Base-by-base conservation (phyloP, 1,140 invertebrate species). In the Lethrus apterus region DNA sequence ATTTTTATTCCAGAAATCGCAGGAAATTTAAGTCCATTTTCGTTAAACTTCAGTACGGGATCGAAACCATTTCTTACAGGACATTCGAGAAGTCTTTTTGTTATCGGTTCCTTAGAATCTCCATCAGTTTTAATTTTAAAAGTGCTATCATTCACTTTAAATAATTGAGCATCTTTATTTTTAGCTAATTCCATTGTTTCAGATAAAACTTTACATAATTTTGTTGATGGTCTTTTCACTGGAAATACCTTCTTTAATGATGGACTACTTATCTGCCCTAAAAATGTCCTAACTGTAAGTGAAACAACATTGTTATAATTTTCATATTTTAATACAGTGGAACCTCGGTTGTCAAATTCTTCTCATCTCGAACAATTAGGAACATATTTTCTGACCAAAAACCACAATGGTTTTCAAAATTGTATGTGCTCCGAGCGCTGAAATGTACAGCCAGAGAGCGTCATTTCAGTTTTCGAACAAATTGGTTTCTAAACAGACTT, bases 181-280 rank as follows among this genome's bases (percentile, higher is more conserved):
- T 41, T 41, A 11, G 15, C 38, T 18, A 41, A 11, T n/a, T n/a
- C n/a, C n/a, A n/a, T n/a, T 8, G 38, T 41, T n/a, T 41, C 38
- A 2, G 38, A 41, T 13, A 41, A 23, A 7, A 41, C 24, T 11
- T 41, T 41, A 23, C 38, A 41, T n/a, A 41, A 21, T 11, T 41
- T 41, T 24, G 23, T 13, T n/a, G 38, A 41, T 9, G 38, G 21
- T 13, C 24, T 41, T 11, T 41, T 41, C 4, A 41, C 24, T 3
- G 24, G 24, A 9, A 13, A 9, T 21, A 17, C 34, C 15, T 41
- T 41, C 13, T 41, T 41, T 24, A 26, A 13, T 11, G 38, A 26
- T 1, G 38, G 38, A 13, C 4, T 26, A 41, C 18, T 15, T 17
- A 23, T 21, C 15, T 41, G 38, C 24, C 20, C 38, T 41, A 11